These are phyloP conservation scores for Ardeotis arabs DNA, from an alignment of 2,113 vertebrate genomes.

Conservation along the genomic window DNA sequence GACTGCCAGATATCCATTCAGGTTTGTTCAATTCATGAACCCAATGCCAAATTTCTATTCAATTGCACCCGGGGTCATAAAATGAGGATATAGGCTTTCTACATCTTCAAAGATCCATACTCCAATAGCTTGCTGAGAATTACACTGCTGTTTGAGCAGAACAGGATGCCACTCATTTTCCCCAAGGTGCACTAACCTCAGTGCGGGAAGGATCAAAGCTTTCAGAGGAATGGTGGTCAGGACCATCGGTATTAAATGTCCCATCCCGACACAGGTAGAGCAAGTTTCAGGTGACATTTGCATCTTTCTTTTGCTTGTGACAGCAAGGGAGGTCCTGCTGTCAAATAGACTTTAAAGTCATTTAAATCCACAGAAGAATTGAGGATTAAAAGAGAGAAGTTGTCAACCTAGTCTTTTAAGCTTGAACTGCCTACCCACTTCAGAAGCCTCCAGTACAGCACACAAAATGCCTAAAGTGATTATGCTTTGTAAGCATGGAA, in stretches of 20 bases:
- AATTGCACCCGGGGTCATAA: neutral
- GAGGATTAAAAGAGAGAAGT: constrained; percentile 39
- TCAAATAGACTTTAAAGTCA: neutral
- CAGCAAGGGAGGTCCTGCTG: constrained; percentile 21
- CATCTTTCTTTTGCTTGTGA: neutral
- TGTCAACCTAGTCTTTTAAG: neutral
- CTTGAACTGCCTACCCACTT: neutral
- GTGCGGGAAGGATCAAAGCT: neutral
- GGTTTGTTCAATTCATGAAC: neutral
- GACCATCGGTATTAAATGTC: neutral
- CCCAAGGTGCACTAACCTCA: neutral
- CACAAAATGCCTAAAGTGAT: constrained; percentile 17
- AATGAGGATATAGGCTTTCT: neutral
- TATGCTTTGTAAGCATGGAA: neutral
- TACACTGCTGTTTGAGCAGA: neutral
- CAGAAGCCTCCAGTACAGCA: neutral
- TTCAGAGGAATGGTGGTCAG: neutral
- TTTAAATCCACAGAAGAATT: neutral
- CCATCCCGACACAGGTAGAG: neutral
- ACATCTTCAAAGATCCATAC: neutral
- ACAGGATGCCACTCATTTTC: neutral
- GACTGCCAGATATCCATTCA: too few species aligned
- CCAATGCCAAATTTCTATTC: neutral
- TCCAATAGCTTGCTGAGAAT: neutral
- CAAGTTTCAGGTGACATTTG: neutral